Percentiles rank a stretch among this genome's conserved stretches.
phyloP scores from a whole-genome alignment of 2,113 vertebrate species.

The Hiodon tergisus region DNA sequence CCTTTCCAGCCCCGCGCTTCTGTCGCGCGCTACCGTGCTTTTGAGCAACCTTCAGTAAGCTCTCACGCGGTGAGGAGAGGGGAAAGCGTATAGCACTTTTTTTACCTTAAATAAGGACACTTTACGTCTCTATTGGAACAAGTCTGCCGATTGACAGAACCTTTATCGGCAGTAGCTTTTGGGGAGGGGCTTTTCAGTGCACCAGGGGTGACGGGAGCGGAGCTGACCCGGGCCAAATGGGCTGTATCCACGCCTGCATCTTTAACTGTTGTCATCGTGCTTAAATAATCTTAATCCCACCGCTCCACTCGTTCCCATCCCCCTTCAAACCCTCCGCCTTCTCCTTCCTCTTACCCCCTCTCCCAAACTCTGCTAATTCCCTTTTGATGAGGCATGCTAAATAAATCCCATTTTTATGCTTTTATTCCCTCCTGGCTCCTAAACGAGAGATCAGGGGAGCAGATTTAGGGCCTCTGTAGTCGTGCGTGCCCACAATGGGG shows the following conservation, averaged over 20 bases:
- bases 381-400: slow-evolving; percentile 81
- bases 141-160: no score
- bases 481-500: slow-evolving; percentile 58
- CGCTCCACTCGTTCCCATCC: slow-evolving; percentile 41
- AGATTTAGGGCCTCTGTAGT: slow-evolving; percentile 72
- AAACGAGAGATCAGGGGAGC: slow-evolving; percentile 77
- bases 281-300: slow-evolving; percentile 34
- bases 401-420: slow-evolving; percentile 80
- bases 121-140: no score
- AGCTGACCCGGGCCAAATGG: background rate
- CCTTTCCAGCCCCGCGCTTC: background rate
- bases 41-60: background rate
- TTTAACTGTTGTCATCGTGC: slow-evolving; percentile 29
- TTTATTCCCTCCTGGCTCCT: slow-evolving; percentile 75
- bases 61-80: background rate
- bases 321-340: slow-evolving; percentile 65
- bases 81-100: background rate
- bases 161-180: no score
- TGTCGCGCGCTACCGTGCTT: background rate
- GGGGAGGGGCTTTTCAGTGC: background rate
- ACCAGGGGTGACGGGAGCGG: background rate
- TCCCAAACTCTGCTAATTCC: slow-evolving; percentile 72
- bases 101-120: background rate
- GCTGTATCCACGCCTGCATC: background rate
- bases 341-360: slow-evolving; percentile 52